Evolutionary conservation across 2,113 vertebrate genomes (phyloP).

Genomic region (Syrmaticus mikado): DNA sequence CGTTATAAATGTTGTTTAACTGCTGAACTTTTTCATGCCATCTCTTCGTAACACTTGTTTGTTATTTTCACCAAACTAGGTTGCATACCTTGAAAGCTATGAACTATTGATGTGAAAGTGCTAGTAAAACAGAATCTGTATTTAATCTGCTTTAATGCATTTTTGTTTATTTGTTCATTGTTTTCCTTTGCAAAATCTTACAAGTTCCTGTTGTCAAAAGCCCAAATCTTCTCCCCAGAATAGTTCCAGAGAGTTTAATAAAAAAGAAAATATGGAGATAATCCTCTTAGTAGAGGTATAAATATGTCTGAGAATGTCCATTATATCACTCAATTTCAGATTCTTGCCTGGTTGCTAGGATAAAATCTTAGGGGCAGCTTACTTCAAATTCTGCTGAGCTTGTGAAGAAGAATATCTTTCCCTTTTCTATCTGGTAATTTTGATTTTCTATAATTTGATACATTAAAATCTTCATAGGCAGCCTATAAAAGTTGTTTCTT

Average conservation of each 20-base stretch:
- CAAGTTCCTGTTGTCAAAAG: neutral
- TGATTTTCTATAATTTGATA: neutral
- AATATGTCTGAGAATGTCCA: neutral
- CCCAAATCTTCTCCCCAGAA: neutral
- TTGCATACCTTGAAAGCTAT: neutral
- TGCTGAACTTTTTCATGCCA: neutral
- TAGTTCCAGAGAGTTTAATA: neutral
- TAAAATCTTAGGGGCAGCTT: neutral
- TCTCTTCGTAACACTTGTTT: neutral
- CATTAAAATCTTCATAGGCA: neutral
- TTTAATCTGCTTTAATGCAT: neutral
- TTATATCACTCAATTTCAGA: neutral
- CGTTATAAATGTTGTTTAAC: neutral
- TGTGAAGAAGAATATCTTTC: neutral
- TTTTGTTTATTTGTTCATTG: neutral
- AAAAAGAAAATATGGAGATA: neutral
- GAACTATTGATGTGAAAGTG: neutral
- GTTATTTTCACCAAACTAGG: neutral
- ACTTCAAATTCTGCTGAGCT: neutral
- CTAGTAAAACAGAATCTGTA: neutral
- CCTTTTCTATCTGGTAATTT: neutral
- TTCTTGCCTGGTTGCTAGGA: neutral
- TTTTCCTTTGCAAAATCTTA: neutral
- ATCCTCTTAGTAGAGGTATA: neutral
- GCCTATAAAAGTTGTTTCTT: neutral